Conservation (phyloP, 2,797 vertebrate genomes). For the Meda fulgida region DNA sequence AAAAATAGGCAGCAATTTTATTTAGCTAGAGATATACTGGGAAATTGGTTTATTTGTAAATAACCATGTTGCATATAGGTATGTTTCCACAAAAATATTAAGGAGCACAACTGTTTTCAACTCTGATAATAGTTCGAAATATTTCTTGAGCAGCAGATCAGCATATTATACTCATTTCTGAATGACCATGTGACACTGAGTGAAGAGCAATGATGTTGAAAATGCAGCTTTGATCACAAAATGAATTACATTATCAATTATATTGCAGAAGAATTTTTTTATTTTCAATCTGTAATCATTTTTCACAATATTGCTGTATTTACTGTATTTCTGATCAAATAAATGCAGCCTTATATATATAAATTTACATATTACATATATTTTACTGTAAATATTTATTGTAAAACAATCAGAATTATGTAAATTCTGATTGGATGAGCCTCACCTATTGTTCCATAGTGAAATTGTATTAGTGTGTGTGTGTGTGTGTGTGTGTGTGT, state of each 20-base stretch:
- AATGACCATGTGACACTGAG: too few relatives aligned
- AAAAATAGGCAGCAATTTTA: neutral
- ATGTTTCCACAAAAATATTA: neutral
- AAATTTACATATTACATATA: too few relatives aligned
- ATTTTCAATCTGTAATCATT: neutral
- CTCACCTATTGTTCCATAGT: neutral
- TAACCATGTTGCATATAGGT: neutral
- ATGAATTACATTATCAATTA: neutral
- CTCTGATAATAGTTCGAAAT: neutral
- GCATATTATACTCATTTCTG: too few relatives aligned
- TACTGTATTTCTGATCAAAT: neutral
- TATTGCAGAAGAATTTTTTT: neutral
- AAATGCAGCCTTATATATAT: neutral
- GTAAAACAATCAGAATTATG: neutral
- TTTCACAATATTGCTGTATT: neutral
- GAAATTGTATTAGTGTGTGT: neutral
- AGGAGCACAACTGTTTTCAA: too few relatives aligned
- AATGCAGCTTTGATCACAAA: neutral
- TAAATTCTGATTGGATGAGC: neutral
- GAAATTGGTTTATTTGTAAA: neutral
- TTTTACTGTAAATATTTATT: too few relatives aligned
- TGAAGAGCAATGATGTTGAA: neutral
- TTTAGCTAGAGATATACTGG: neutral
- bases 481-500: neutral
- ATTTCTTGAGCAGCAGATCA: neutral